Percentiles rank a stretch among this genome's conserved stretches.
Conservation (phyloP, 2,113 vertebrate species). For the Silurus glanis region DNA sequence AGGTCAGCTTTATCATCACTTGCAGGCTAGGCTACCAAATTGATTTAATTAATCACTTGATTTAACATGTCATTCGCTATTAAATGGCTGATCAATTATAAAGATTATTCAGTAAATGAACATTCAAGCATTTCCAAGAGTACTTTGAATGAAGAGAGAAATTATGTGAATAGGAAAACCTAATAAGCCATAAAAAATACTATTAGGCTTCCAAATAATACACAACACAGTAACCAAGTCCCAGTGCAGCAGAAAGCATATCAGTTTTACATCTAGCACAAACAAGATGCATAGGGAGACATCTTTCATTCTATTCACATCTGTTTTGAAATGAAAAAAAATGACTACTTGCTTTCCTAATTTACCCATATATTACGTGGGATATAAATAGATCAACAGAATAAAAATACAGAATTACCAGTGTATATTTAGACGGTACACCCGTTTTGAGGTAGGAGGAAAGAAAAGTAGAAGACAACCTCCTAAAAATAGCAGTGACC, state of each 20-base stretch:
- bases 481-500: not conserved
- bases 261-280: not conserved
- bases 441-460: not conserved
- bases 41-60: conserved; percentile 48
- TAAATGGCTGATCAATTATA: conserved; percentile 38
- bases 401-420: not conserved
- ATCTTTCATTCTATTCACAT: not conserved
- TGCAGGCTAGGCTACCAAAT: conserved; percentile 31
- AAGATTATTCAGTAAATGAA: conserved; percentile 39
- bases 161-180: conserved; percentile 1
- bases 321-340: not conserved
- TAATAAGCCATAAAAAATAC: conserved; percentile 27
- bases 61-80: conserved; percentile 42
- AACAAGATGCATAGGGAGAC: not conserved
- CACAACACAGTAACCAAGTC: not conserved
- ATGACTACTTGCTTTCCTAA: not conserved
- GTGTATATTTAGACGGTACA: not conserved
- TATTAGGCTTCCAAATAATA: not conserved
- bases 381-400: not conserved
- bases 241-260: not conserved
- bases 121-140: conserved; percentile 7
- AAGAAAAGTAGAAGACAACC: not conserved
- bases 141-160: conserved; percentile 13
- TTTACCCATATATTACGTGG: not conserved
- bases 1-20: conserved; percentile 38